Evolutionary conservation across 2,888 invertebrate genomes (phyloP).

Genomic region (Gandaritis pyraliata): DNA sequence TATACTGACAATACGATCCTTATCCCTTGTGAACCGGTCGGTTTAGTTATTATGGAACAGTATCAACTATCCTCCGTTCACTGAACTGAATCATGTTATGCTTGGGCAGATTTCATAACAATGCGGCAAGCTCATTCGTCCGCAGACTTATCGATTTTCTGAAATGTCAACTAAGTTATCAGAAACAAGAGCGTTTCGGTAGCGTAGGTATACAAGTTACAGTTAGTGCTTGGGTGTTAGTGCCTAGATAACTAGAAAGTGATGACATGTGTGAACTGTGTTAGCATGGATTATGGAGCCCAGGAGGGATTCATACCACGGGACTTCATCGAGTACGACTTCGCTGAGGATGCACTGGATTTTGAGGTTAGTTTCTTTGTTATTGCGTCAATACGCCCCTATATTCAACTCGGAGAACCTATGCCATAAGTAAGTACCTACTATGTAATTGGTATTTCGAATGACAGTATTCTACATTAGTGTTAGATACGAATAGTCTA

Average conservation of each 20-base stretch:
- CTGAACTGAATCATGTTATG: conserved; percentile 9
- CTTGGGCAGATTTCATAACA: conserved; percentile 7
- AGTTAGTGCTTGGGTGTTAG: neutral
- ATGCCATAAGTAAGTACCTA: neutral
- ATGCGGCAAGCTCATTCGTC: conserved; percentile 13
- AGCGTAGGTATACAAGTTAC: conserved; percentile 17
- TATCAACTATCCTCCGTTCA: conserved; percentile 6
- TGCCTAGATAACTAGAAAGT: conserved; percentile 32
- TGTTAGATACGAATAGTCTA: too few species aligned
- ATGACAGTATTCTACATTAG: too few species aligned
- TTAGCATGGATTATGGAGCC: conserved; percentile 70
- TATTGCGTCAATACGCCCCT: conserved; percentile 25
- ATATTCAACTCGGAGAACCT: neutral
- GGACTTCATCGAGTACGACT: conserved; percentile 74
- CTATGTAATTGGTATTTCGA: too few species aligned
- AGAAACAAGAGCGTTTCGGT: conserved; percentile 15
- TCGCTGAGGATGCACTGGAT: conserved; percentile 77
- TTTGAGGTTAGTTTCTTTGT: conserved; percentile 71
- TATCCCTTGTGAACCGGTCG: conserved; percentile 3
- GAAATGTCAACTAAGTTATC: conserved; percentile 25
- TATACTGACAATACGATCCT: conserved; percentile 2
- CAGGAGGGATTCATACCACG: conserved; percentile 71
- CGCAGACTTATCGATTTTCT: conserved; percentile 28
- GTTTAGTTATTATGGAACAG: neutral
- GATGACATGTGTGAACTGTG: conserved; percentile 69